Evolutionary conservation across 2,888 invertebrate species (phyloP).

Genomic region (Dendrolimus houi): DNA sequence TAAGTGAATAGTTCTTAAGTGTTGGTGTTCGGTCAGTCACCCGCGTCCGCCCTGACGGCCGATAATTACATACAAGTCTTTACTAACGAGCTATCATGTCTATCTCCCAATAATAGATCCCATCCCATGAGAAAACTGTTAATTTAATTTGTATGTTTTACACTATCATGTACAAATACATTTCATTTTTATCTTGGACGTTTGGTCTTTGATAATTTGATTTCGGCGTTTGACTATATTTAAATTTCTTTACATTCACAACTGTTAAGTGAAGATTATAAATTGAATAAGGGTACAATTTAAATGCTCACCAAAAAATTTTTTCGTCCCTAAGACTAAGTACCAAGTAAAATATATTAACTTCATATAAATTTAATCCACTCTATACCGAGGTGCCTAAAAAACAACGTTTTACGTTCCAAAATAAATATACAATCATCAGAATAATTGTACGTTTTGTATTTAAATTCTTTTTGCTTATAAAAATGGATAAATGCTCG

Average conservation of each 20-base stretch:
- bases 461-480: too few species aligned
- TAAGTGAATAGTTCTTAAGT: constrained; percentile 56
- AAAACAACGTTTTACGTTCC: too few species aligned
- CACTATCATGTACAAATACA: constrained; percentile 13
- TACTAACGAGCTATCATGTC: constrained; percentile 46
- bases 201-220: not conserved
- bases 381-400: too few species aligned
- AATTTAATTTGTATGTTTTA: constrained; percentile 20
- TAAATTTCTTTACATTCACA: not conserved
- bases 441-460: too few species aligned
- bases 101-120: constrained; percentile 17
- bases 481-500: too few species aligned
- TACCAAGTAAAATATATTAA: too few species aligned
- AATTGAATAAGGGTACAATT: too few species aligned
- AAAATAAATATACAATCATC: too few species aligned
- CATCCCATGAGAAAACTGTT: constrained; percentile 21
- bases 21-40: constrained; percentile 57
- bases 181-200: constrained; percentile 5
- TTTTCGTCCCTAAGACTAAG: too few species aligned
- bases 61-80: constrained; percentile 55
- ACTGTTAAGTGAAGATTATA: not conserved
- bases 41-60: constrained; percentile 27
- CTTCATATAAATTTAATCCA: too few species aligned
- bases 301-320: too few species aligned
- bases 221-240: not conserved